Percentiles rank a stretch among this genome's conserved stretches.
Evolutionary conservation across 2,797 vertebrate genomes (phyloP).

Genomic region (Monodelphis domestica): DNA sequence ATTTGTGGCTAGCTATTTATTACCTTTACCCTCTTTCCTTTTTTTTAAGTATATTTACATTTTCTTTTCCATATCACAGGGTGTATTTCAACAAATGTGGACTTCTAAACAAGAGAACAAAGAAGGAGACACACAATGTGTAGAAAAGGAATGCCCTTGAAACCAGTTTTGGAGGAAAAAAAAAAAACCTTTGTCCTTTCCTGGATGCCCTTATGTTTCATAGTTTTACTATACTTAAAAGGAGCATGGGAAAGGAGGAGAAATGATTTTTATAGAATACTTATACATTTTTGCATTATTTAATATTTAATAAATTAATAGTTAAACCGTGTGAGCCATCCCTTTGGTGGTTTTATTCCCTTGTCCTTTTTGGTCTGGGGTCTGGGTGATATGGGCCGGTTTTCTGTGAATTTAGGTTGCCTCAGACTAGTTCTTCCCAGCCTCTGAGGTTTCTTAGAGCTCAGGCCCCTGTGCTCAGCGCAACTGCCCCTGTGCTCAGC

Average conservation of each 20-base stretch:
- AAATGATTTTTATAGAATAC: conserved; percentile 88
- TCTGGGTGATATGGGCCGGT: too few species aligned
- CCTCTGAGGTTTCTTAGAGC: too few species aligned
- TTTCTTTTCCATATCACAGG: conserved; percentile 85
- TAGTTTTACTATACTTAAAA: conserved; percentile 93
- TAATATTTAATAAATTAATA: conserved; percentile 82
- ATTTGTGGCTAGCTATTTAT: not conserved
- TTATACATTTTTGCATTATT: conserved; percentile 84
- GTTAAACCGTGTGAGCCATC: too few species aligned
- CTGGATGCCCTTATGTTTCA: conserved; percentile 82
- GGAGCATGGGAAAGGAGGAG: too few species aligned
- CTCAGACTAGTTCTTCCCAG: too few species aligned
- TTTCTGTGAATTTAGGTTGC: too few species aligned
- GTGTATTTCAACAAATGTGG: conserved; percentile 99
- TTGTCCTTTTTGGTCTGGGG: too few species aligned
- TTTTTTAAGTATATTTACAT: not conserved
- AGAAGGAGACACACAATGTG: conserved; percentile 98
- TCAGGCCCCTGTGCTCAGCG: too few species aligned
- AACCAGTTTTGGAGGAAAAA: conserved; percentile 64
- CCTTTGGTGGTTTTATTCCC: too few species aligned
- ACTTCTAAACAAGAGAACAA: conserved; percentile 99
- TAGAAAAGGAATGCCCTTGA: conserved; percentile 98
- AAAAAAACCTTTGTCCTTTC: conserved; percentile 70
- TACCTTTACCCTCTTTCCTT: not conserved
- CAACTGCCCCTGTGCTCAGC: too few species aligned